Percentiles rank a stretch among this genome's conserved stretches.
These are phyloP conservation scores for Lasioglossum villosulum DNA, from an alignment of 2,888 invertebrate genomes.

Conservation along the genomic window DNA sequence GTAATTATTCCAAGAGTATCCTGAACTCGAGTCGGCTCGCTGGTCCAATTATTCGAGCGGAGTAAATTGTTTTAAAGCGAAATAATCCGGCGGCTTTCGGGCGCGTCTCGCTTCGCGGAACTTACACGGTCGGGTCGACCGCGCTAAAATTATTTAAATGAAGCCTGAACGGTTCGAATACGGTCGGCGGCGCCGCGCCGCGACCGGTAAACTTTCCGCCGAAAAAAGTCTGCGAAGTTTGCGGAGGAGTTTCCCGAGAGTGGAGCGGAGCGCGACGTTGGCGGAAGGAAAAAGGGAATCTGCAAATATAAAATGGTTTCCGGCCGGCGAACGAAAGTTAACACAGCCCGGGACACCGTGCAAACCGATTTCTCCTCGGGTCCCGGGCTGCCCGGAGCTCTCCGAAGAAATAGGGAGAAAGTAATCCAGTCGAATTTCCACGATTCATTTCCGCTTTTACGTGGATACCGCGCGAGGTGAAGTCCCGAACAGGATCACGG, in stretches of 20 bases:
- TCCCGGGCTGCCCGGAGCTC: not conserved
- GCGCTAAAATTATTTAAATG: conserved; percentile 40
- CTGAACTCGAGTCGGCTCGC: not conserved
- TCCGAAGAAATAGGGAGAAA: conserved; percentile 26
- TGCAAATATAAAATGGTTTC: conserved; percentile 58
- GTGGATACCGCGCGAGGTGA: not conserved
- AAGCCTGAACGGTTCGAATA: conserved; percentile 36
- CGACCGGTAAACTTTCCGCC: conserved; percentile 49
- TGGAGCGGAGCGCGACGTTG: not conserved
- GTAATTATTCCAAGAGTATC: not conserved
- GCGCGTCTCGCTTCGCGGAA: not conserved
- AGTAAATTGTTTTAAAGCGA: not conserved
- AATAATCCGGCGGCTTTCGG: not conserved
- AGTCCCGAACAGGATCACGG: not conserved
- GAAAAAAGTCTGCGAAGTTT: conserved; percentile 35
- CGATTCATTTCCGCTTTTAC: conserved; percentile 35
- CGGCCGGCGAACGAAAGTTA: conserved; percentile 44
- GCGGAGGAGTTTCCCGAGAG: not conserved
- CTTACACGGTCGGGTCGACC: not conserved
- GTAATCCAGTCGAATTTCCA: conserved; percentile 37
- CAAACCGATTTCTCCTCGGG: conserved; percentile 38
- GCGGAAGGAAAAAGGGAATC: conserved; percentile 34
- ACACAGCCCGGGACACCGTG: conserved; percentile 32
- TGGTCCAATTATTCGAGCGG: not conserved
- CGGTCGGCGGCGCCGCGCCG: not conserved